These are phyloP conservation scores for Pangasianodon gigas DNA, from an alignment of 2,113 vertebrate species.

Conservation along the genomic window DNA sequence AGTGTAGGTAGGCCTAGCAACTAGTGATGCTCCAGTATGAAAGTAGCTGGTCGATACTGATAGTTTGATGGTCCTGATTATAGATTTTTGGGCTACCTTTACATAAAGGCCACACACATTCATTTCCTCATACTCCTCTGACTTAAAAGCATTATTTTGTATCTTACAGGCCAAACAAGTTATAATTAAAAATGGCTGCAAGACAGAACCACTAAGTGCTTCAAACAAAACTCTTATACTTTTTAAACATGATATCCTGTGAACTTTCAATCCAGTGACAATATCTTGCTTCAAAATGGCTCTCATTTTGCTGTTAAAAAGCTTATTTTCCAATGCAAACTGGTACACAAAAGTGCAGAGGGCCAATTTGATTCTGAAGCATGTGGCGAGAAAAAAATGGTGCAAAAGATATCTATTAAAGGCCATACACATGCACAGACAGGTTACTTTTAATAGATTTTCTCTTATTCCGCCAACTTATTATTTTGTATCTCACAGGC, in stretches of 20 bases:
- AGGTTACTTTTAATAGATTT: neutral
- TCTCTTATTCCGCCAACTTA: neutral
- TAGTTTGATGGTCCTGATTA: neutral
- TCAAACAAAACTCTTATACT: neutral
- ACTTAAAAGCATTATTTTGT: neutral
- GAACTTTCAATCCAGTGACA: neutral
- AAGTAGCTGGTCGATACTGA: neutral
- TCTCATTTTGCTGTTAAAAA: neutral
- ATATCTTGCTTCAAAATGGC: neutral
- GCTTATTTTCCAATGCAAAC: no score
- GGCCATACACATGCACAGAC: neutral
- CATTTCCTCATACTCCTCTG: neutral
- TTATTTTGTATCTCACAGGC: neutral
- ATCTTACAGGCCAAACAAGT: neutral
- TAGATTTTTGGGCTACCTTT: neutral
- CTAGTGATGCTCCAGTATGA: neutral
- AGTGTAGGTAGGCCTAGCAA: neutral
- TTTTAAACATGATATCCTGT: no score
- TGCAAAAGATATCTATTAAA: no score
- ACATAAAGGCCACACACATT: neutral
- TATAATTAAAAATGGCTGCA: neutral
- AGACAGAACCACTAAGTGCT: neutral
- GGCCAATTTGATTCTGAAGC: neutral
- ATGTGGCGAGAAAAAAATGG: neutral
- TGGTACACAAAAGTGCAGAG: neutral